Base-by-base conservation (phyloP, 1,140 invertebrate genomes). In the Drosophila sucinea region DNA sequence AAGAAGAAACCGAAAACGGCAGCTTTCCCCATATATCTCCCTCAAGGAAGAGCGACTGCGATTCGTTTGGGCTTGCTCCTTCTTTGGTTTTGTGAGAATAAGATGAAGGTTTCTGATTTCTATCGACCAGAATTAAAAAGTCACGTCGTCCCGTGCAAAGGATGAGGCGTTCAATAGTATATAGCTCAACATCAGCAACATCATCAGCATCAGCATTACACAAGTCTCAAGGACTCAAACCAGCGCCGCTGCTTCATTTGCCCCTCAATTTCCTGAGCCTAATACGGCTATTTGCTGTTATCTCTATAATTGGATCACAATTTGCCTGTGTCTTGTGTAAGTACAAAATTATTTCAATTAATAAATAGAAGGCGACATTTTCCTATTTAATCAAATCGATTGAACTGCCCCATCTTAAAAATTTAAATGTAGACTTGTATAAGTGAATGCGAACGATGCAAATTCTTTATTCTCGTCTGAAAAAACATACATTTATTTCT, bases 101-200 rank as follows among this genome's bases (percentile, higher is more conserved):
- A 67, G 79, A 87, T 87, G 83, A 80, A 83, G 83, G 38, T 87
- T 83, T 70, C 79, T 70, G 79, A 74, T 61, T 71, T 67, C 70
- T 61, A 71, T 64, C 69, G 77, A 68, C 41, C 73, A 70, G 64
- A 74, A 70, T 65, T 72, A 60, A 68, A 67, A 61, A 87, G 79
- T 79, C 73, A 89, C 83, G 83, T 87, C 77, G 47, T 75, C 62
- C 77, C 79, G 79, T 89, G 84, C 83, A 87, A 83, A 87, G 83
- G 83, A 87, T 87, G 83, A 87, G 79, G 83, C 83, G 77, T 77
- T 63, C 70, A 68, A 73, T 55, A 65, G 83, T 57, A 65, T 64
- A 70, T 56, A 67, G 77, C 57, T 62, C 77, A 79, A 71, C 60
- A 71, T 67, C 65, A 75, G 61, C 73, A 79, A 33, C 55, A 63